Evolutionary conservation across 2,113 vertebrate genomes (phyloP).

Genomic region (Odocoileus hemionus): DNA sequence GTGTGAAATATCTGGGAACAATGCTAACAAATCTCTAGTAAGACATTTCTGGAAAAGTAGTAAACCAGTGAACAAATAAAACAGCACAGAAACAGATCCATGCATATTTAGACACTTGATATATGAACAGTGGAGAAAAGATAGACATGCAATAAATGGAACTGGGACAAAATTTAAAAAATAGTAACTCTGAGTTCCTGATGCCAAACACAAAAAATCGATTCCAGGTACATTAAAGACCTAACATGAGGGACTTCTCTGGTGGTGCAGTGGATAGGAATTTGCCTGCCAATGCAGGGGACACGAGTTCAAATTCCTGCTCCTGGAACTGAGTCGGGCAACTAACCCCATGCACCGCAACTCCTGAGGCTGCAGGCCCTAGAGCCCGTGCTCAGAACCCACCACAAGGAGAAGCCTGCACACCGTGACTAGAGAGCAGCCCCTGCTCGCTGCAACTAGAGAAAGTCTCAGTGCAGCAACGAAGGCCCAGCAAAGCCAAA

Average conservation of each 20-base stretch:
- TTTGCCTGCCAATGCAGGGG: not conserved
- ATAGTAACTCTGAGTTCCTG: not conserved
- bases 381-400: not conserved
- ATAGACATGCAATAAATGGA: not conserved
- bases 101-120: not conserved
- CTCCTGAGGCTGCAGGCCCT: not conserved
- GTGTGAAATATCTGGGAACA: not conserved
- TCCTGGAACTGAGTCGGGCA: not conserved
- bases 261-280: not conserved
- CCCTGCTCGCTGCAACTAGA: rapidly evolving
- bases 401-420: not conserved
- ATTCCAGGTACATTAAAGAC: not conserved
- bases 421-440: not conserved
- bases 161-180: not conserved
- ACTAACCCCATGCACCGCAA: not conserved
- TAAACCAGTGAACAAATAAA: not conserved
- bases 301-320: not conserved
- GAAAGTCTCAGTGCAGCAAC: not conserved
- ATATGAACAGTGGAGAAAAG: not conserved
- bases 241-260: not conserved
- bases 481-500: not conserved
- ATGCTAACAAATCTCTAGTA: not conserved
- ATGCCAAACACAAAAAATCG: not conserved
- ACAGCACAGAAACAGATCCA: not conserved
- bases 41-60: not conserved